phyloP scores from a whole-genome alignment of 2,888 invertebrate species.

The Philaethria dido region DNA sequence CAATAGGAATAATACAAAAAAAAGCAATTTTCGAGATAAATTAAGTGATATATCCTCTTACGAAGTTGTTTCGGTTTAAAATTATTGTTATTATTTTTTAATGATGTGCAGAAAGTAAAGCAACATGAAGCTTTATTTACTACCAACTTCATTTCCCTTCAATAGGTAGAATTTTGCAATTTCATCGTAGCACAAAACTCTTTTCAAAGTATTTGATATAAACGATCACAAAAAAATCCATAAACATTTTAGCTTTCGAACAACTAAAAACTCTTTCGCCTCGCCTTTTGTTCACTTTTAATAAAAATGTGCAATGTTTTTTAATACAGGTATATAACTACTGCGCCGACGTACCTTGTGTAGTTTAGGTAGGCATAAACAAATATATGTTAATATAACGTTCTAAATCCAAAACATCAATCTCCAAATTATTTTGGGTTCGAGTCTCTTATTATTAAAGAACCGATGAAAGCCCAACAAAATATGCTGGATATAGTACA shows the following conservation, averaged over 20 bases:
- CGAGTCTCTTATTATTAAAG: conserved; percentile 46
- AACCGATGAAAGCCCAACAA: conserved; percentile 39
- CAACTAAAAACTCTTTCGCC: conserved; percentile 34
- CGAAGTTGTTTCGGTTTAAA: conserved; percentile 5
- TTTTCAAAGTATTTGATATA: conserved; percentile 31
- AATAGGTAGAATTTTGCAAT: conserved; percentile 28
- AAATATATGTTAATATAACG: conserved; percentile 5
- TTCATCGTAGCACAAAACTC: conserved; percentile 30
- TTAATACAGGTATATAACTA: conserved; percentile 25
- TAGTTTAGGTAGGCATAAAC: neutral
- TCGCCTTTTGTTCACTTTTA: conserved; percentile 40
- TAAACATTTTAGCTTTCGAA: conserved; percentile 34
- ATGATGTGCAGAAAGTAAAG: conserved; percentile 12
- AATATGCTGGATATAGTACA: conserved; percentile 47
- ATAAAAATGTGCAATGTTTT: conserved; percentile 37
- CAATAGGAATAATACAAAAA: conserved; percentile 19
- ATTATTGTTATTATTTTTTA: conserved; percentile 4
- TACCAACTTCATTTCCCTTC: conserved; percentile 19
- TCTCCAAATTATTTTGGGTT: conserved; percentile 47
- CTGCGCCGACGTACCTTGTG: neutral
- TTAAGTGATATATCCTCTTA: conserved; percentile 16
- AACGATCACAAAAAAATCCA: conserved; percentile 33
- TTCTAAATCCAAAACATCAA: conserved; percentile 41
- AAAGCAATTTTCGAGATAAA: conserved; percentile 22
- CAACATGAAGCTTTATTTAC: conserved; percentile 15